Evolutionary conservation across 2,113 vertebrate species (phyloP).

Genomic region (Siniperca knerii): DNA sequence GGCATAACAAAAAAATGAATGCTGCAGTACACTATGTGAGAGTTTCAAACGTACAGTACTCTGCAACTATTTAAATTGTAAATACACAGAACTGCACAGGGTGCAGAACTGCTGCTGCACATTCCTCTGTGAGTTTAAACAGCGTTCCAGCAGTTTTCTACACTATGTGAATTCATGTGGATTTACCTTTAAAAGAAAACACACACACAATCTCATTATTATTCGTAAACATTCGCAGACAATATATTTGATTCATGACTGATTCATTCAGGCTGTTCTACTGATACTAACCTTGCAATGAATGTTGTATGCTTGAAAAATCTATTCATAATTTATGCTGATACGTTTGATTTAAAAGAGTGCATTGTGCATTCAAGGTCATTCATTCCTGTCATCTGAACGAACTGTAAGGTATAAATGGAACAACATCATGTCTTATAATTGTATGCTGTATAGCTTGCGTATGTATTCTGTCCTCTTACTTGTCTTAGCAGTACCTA

Average conservation of each 20-base stretch:
- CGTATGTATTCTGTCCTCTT: constrained; percentile 5
- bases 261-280: background rate
- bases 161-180: background rate
- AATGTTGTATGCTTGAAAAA: constrained; percentile 12
- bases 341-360: background rate
- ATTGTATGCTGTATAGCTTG: background rate
- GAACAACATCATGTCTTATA: background rate
- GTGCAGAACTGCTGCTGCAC: background rate
- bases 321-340: background rate
- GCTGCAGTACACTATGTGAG: background rate
- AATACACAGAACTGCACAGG: background rate
- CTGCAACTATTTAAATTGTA: background rate
- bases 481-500: constrained; percentile 4
- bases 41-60: background rate
- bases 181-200: background rate
- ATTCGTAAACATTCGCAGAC: constrained; percentile 3
- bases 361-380: constrained; percentile 10
- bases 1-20: constrained; percentile 11
- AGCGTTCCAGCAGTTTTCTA: background rate
- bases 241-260: background rate
- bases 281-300: background rate
- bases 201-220: background rate
- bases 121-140: constrained; percentile 4
- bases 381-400: constrained; percentile 9
- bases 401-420: background rate